A percentile compares a stretch with the other conserved stretches of the same genome.
phyloP scores from a whole-genome alignment of 2,888 invertebrate species.

The Acronicta aceris region DNA sequence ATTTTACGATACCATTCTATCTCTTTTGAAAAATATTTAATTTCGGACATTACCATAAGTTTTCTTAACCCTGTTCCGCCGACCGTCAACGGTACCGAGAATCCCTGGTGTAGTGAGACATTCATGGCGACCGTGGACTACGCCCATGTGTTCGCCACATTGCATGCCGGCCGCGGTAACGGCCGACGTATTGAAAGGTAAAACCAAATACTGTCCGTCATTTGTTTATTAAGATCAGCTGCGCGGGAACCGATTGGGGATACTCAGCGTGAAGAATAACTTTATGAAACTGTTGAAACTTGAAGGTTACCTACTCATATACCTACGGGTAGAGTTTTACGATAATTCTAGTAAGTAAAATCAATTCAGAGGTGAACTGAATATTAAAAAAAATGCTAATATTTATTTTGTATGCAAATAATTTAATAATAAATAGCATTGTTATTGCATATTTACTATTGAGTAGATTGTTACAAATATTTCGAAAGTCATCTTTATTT shows the following conservation, averaged over 20 bases:
- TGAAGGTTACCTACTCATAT: not conserved
- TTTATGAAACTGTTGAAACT: conserved; percentile 21
- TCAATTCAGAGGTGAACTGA: too few relatives aligned
- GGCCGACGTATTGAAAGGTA: conserved; percentile 70
- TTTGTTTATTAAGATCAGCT: conserved; percentile 58
- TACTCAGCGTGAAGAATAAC: conserved; percentile 28
- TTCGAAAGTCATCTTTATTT: too few relatives aligned
- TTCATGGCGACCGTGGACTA: conserved; percentile 42
- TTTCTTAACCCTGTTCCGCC: not conserved
- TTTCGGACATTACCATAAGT: not conserved
- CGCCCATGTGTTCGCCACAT: conserved; percentile 81
- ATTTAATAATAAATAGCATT: too few relatives aligned
- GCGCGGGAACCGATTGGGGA: conserved; percentile 55
- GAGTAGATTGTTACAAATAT: too few relatives aligned
- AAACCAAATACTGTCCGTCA: conserved; percentile 66
- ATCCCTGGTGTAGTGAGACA: conserved; percentile 36
- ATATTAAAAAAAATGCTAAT: too few relatives aligned
- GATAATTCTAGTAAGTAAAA: too few relatives aligned
- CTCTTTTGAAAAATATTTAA: not conserved
- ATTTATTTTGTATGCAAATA: too few relatives aligned
- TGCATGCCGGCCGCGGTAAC: conserved; percentile 68
- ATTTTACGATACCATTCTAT: too few relatives aligned
- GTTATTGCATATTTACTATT: too few relatives aligned
- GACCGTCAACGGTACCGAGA: not conserved
- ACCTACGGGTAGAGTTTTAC: too few relatives aligned